Percentiles rank a stretch among this genome's conserved stretches.
Evolutionary conservation across 37 sponge, comb jelly and placozoan genomes (phyloP).

Genomic region (Cladorhizidae sp.): DNA sequence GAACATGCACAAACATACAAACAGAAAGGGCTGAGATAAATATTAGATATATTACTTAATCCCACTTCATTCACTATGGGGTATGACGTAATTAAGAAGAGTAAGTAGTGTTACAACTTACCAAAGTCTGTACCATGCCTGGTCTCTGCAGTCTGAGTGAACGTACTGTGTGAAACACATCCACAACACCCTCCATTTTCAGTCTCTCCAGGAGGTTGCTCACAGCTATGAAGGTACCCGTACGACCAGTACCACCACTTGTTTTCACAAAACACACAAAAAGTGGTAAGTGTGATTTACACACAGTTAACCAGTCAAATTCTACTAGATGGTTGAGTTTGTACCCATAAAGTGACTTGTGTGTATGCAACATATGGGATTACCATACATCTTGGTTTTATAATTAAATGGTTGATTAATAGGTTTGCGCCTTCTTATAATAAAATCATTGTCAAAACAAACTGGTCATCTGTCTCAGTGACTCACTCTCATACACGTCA

Average conservation of each 20-base stretch:
- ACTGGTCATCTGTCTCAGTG: too few species aligned
- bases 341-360: background rate
- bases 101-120: slow-evolving; percentile 19
- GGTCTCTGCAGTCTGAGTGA: slow-evolving; percentile 73
- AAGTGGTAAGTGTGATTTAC: background rate
- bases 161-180: slow-evolving; percentile 83
- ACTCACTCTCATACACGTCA: too few species aligned
- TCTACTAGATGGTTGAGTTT: background rate
- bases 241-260: slow-evolving; percentile 79
- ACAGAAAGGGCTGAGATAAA: too few species aligned
- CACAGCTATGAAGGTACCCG: slow-evolving; percentile 84
- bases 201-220: slow-evolving; percentile 82
- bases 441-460: too few species aligned
- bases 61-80: too few species aligned
- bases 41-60: too few species aligned
- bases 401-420: too few species aligned
- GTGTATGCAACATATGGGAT: background rate
- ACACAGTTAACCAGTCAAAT: background rate
- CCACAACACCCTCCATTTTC: slow-evolving; percentile 88
- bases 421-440: too few species aligned
- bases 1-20: too few species aligned
- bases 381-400: too few species aligned
- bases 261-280: background rate
- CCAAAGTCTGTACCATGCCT: slow-evolving; percentile 87
- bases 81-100: background rate